Percentiles rank a stretch among this genome's conserved stretches.
Evolutionary conservation across 2,113 vertebrate genomes (phyloP).

Genomic region (Podarcis cretensis): DNA sequence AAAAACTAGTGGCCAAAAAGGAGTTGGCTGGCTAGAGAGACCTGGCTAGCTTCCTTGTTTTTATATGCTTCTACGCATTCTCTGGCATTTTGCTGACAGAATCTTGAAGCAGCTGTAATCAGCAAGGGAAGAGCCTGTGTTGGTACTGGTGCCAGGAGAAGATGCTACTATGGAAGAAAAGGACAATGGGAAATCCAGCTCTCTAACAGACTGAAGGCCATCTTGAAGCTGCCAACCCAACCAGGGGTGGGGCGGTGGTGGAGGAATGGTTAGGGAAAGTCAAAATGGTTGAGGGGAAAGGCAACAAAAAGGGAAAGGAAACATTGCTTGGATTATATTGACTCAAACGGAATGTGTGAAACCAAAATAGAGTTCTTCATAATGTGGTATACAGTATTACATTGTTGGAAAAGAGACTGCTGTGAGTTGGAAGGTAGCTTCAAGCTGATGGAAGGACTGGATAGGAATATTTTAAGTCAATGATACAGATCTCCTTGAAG

Average conservation of each 20-base stretch:
- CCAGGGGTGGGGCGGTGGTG: not conserved
- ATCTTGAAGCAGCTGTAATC: conserved; percentile 23
- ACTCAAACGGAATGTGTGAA: not conserved
- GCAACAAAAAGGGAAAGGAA: not conserved
- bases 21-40: conserved; percentile 20
- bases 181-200: conserved; percentile 28
- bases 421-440: conserved; percentile 6
- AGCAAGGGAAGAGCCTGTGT: conserved; percentile 25
- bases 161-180: conserved; percentile 17
- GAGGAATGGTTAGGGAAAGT: not conserved
- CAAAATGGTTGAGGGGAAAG: not conserved
- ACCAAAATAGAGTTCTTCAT: not conserved
- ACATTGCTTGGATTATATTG: conserved; percentile 4
- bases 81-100: conserved; percentile 43
- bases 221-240: not conserved
- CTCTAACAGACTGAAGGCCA: conserved; percentile 7
- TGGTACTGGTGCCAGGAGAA: not conserved
- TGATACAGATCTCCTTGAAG: not conserved
- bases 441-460: not conserved
- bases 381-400: not conserved
- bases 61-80: conserved; percentile 47
- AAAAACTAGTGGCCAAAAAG: conserved; percentile 32
- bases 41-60: conserved; percentile 24
- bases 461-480: conserved; percentile 33
- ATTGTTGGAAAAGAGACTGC: conserved; percentile 1